phyloP scores from a whole-genome alignment of 2,113 vertebrate species.

The Anarhynchus alexandrinus region DNA sequence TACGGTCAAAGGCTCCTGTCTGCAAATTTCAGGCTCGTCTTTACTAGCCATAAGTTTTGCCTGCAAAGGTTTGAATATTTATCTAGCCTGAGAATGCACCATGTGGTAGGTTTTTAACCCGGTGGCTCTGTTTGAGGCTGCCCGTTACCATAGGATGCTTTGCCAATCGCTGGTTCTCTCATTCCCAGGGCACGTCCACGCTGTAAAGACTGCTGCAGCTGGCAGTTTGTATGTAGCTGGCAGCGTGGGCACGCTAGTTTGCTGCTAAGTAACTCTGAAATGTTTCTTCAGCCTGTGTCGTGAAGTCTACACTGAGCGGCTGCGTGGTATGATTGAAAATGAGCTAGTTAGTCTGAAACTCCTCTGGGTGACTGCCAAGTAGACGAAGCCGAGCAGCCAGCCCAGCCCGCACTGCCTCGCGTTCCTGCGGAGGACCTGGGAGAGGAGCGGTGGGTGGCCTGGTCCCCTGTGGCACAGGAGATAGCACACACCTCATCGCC shows the following conservation, averaged over 20 bases:
- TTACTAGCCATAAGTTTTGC: not conserved
- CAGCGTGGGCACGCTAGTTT: not conserved
- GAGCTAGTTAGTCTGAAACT: not conserved
- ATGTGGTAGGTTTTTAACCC: not conserved
- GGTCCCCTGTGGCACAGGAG: not conserved
- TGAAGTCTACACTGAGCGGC: not conserved
- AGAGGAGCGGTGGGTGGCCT: not conserved
- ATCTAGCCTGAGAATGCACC: not conserved
- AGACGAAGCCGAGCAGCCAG: not conserved
- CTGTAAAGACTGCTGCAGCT: not conserved
- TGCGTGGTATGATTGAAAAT: fast-evolving
- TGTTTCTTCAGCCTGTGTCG: not conserved
- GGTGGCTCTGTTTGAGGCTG: not conserved
- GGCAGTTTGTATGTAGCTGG: not conserved
- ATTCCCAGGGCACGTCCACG: not conserved
- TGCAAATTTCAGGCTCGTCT: not conserved
- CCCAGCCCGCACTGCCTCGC: not conserved
- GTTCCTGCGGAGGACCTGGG: not conserved
- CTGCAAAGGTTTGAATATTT: not conserved
- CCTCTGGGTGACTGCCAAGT: not conserved
- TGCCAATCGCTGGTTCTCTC: not conserved
- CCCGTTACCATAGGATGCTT: not conserved
- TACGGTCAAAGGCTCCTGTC: not conserved
- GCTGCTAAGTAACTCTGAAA: not conserved
- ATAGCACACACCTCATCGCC: not conserved